Evolutionary conservation across 2,888 invertebrate species (phyloP), one percentile per base, ranked within the genome.

Genomic region (Dermolepida albohirtum): DNA sequence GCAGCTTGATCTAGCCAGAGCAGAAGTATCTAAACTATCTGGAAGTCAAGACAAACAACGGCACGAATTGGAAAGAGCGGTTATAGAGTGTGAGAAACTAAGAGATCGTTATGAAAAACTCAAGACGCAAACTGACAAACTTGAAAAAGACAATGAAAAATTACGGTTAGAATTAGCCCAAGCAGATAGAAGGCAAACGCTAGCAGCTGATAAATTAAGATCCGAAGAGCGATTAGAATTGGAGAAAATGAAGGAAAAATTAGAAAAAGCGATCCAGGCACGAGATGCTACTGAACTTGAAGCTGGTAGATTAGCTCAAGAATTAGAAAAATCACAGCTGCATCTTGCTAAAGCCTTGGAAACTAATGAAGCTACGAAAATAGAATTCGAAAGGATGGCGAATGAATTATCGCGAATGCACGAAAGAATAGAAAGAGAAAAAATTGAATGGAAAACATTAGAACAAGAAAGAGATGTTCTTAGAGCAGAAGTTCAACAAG

Each of bases 81-180:
- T 93, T 78, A 94, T 95, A 80, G 95, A 95, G 84, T 91, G 93
- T 76, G 95, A 95, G 80, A 95, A 95, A 85, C 89, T 94, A 71
- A 88, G 93, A 75, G 95, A 95, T 77, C 88, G 94, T 71, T 73
- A 94, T 80, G 95, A 95, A 79, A 94, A 94, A 84, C 84, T 94
- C n/a, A 91, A 91, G 77, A 81, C 88, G 66, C 89, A 89, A 72
- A 86, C 89, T 63, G 92, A 92, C 66, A 89, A 89, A 76, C 81
- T 91, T 67, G 91, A 92, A 76, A 89, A 89, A 75, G 93, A 94
- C 79, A 92, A 93, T 73, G 93, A 93, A 78, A 89, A 92, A 76
- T 86, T 93, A 77, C 88, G 91, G 75, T 85, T 90, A 66, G 92
- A 92, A 77, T 83, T 89, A 55, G 87, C 87, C 67, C 87, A 89